Evolutionary conservation across 2,888 invertebrate species (phyloP).

Genomic region (Slavum lentiscoides): DNA sequence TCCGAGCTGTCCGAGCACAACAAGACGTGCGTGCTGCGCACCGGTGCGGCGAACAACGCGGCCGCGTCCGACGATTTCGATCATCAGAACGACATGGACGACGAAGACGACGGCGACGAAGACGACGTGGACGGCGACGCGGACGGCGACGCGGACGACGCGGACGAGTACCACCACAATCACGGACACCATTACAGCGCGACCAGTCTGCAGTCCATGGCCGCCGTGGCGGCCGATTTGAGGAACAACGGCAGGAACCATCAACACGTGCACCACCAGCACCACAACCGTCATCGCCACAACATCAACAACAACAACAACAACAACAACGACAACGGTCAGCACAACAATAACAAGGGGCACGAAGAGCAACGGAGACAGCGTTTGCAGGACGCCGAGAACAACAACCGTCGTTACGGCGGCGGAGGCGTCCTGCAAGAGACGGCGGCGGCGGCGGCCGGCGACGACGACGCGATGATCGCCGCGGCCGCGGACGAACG

Average conservation of each 20-base stretch:
- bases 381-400: conserved; percentile 74
- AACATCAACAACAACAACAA: conserved; percentile 57
- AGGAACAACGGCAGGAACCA: conserved; percentile 57
- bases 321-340: conserved; percentile 55
- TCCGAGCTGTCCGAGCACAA: conserved; percentile 55
- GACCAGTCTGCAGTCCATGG: conserved; percentile 62
- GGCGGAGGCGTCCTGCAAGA: conserved; percentile 63
- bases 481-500: not conserved
- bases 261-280: conserved; percentile 58
- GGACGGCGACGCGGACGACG: conserved; percentile 13
- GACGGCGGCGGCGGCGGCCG: conserved; percentile 58
- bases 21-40: conserved; percentile 54
- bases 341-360: conserved; percentile 12
- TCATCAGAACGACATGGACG: conserved; percentile 67
- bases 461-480: conserved; percentile 59
- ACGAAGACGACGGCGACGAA: conserved; percentile 54
- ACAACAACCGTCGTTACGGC: conserved; percentile 74
- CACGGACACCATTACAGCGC: conserved; percentile 58
- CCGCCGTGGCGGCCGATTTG: conserved; percentile 56
- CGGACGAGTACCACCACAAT: conserved; percentile 5
- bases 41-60: conserved; percentile 45
- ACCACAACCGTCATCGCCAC: conserved; percentile 56
- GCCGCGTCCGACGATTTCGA: conserved; percentile 56
- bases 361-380: conserved; percentile 64
- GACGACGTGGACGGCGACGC: conserved; percentile 53